These are phyloP conservation scores for Archivesica marissinica DNA, from an alignment of 1,140 invertebrate genomes.

Conservation along the genomic window DNA sequence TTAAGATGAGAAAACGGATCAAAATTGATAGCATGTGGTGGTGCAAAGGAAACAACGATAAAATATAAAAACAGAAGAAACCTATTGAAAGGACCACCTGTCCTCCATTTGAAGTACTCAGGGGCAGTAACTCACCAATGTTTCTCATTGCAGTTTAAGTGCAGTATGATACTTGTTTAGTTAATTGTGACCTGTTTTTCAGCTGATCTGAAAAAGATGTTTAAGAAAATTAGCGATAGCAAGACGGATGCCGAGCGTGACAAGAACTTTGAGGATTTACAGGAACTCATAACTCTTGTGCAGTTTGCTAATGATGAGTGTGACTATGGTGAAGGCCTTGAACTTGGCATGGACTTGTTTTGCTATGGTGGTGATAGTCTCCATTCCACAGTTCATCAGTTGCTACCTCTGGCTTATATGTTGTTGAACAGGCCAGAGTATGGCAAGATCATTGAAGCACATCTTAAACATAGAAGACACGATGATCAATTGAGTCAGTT, in stretches of 20 bases:
- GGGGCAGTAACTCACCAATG: no score
- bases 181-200: conserved; percentile 72
- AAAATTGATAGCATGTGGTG: no score
- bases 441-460: conserved; percentile 89
- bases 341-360: conserved; percentile 94
- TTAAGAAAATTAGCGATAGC: conserved; percentile 88
- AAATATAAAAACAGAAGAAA: no score
- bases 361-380: conserved; percentile 86
- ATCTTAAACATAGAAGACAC: conserved; percentile 87
- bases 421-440: conserved; percentile 90
- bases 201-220: conserved; percentile 90
- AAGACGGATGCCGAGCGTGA: conserved; percentile 86
- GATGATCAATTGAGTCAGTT: conserved; percentile 72
- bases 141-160: no score
- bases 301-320: conserved; percentile 97
- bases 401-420: conserved; percentile 91
- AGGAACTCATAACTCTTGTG: conserved; percentile 86
- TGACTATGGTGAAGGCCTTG: conserved; percentile 96
- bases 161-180: neutral
- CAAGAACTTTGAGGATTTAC: conserved; percentile 87
- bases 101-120: no score
- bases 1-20: no score
- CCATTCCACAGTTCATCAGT: conserved; percentile 87
- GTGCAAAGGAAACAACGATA: no score
- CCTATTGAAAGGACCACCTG: no score